A percentile compares a stretch with the other conserved stretches of the same genome.
Evolutionary conservation across 2,113 vertebrate species (phyloP).

Genomic region (Myrmecobius fasciatus): DNA sequence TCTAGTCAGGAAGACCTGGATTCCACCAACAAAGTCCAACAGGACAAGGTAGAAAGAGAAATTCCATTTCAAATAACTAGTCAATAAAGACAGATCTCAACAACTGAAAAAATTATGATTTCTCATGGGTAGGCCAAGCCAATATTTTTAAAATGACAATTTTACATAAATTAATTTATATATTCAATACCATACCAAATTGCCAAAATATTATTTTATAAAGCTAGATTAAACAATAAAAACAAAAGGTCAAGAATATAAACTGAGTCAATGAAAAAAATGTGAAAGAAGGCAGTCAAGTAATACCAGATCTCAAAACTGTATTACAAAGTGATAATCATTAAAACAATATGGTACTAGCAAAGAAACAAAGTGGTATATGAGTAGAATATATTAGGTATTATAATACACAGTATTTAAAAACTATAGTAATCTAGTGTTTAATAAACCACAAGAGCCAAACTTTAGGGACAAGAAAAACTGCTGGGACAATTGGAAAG

Average conservation of each 20-base stretch:
- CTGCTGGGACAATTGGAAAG: too few relatives aligned
- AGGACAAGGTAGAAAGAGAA: background rate
- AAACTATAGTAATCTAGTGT: too few relatives aligned
- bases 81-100: background rate
- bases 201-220: background rate
- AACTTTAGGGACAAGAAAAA: background rate
- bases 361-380: background rate
- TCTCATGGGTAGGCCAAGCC: background rate
- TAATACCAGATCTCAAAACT: background rate
- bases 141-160: background rate
- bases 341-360: background rate
- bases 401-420: background rate
- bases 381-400: background rate
- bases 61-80: background rate
- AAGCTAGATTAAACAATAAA: background rate
- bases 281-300: background rate
- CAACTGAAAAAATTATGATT: background rate
- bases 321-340: background rate
- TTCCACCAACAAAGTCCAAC: background rate
- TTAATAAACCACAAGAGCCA: too few relatives aligned
- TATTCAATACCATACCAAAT: background rate
- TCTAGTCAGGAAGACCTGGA: background rate
- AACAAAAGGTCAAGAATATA: background rate
- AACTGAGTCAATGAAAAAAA: background rate
- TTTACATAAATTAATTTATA: background rate